Conservation (phyloP, 2,113 vertebrate species). For the Oreochromis tanganicae region DNA sequence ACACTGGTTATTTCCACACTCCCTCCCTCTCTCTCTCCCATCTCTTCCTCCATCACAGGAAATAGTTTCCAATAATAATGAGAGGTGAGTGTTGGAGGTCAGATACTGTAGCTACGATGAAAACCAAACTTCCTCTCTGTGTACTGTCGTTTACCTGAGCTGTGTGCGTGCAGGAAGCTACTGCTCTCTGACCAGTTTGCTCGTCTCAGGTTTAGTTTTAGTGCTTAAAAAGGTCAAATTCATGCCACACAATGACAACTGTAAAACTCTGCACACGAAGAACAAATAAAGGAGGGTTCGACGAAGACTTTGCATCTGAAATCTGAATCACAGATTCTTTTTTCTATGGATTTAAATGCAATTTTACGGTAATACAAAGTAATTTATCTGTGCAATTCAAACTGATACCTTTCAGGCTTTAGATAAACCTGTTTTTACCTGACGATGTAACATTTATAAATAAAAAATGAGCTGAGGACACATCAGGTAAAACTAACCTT, state of each 20-base stretch:
- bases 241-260: background rate
- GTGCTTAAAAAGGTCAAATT: background rate
- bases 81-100: constrained; percentile 29
- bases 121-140: background rate
- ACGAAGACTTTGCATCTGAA: background rate
- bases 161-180: background rate
- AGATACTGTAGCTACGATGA: background rate
- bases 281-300: background rate
- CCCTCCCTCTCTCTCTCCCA: background rate
- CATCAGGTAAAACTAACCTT: background rate
- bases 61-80: constrained; percentile 54
- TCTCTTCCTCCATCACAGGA: constrained; percentile 31
- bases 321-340: background rate
- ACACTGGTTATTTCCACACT: constrained; percentile 22
- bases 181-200: background rate
- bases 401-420: background rate
- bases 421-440: background rate
- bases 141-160: background rate
- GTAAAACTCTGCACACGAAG: background rate
- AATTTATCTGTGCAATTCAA: background rate
- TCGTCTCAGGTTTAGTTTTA: background rate
- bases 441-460: background rate
- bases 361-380: background rate
- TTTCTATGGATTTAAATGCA: background rate
- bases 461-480: background rate